Evolutionary conservation across 1,140 invertebrate genomes (phyloP), one percentile per base, ranked within the genome.

Genomic region (Microplitis mediator): DNA sequence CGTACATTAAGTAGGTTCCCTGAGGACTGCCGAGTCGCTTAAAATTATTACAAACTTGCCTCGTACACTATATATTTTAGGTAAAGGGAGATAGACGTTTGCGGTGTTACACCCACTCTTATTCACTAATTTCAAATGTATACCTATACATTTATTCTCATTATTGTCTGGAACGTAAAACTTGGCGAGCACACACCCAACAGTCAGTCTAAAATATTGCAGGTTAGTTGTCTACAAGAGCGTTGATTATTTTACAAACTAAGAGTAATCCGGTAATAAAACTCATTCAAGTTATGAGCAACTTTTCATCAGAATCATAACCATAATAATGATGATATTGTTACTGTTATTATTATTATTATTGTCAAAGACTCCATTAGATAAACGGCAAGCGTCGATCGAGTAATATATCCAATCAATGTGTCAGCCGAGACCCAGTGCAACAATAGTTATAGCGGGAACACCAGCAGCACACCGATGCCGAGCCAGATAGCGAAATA

Each of bases 41-140:
- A 75, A 75, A 72, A 75, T 75, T 75, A 72, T 75, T 73, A 73
- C 74, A 73, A 75, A 75, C 54, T 73, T 75, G 54, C n/a, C 60
- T 14, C 5, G 31, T 14, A 58, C 35, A 45, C 64, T 32, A 31
- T 8, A 34, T 50, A 31, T 39, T 67, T 56, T 32, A 35, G 62
- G 6, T 11, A 11, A 45, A 54, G 56, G 23, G 51, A 50, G 52
- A 51, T 63, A 45, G 51, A 51, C 14, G 11, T 50, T 51, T 39
- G 35, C 3, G 11, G 13, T 5, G 23, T 66, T 11, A 16, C 63
- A 66, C 63, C 56, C 23, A 58, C 23, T 58, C 56, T 58, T 31
- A 23, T 58, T 11, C 56, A 9, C 16, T 58, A 9, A 11, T 31
- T 58, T 58, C 32, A 23, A 23, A 16, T 58, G 16, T 31, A 23